phyloP scores from a whole-genome alignment of 2,797 vertebrate species.

The Sebastes iracundus region DNA sequence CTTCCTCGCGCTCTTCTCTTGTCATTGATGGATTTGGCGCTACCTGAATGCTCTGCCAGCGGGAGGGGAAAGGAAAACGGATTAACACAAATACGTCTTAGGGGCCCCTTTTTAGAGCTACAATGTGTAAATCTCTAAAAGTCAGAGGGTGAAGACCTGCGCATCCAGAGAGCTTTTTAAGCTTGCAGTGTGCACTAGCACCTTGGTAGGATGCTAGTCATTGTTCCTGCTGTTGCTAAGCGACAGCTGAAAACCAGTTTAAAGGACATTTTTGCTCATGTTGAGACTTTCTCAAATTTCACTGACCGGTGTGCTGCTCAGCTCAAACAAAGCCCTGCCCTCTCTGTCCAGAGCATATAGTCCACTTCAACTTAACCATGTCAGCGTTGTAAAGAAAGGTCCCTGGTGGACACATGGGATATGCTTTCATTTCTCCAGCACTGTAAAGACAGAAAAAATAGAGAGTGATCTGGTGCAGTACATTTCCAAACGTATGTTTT shows the following conservation, averaged over 20 bases:
- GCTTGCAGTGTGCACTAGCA: background rate
- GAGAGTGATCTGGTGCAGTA: background rate
- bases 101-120: conserved; percentile 19
- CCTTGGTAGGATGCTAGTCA: conserved; percentile 38
- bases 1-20: background rate
- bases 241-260: conserved; percentile 36
- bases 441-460: background rate
- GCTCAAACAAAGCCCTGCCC: background rate
- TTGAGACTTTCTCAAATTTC: conserved; percentile 46
- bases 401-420: background rate
- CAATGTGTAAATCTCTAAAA: conserved; percentile 32
- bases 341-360: background rate
- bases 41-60: conserved; percentile 21
- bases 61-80: conserved; percentile 42
- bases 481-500: background rate
- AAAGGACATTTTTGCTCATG: conserved; percentile 28
- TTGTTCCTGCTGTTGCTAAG: conserved; percentile 63
- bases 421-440: background rate
- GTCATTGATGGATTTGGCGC: conserved; percentile 55
- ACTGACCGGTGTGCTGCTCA: conserved; percentile 22
- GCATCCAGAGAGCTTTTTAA: conserved; percentile 26
- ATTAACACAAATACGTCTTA: conserved; percentile 51
- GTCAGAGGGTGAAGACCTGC: conserved; percentile 43
- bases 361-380: background rate
- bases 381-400: conserved; percentile 34